Conservation (phyloP, 2,113 vertebrate species). For the Pithys albifrons region DNA sequence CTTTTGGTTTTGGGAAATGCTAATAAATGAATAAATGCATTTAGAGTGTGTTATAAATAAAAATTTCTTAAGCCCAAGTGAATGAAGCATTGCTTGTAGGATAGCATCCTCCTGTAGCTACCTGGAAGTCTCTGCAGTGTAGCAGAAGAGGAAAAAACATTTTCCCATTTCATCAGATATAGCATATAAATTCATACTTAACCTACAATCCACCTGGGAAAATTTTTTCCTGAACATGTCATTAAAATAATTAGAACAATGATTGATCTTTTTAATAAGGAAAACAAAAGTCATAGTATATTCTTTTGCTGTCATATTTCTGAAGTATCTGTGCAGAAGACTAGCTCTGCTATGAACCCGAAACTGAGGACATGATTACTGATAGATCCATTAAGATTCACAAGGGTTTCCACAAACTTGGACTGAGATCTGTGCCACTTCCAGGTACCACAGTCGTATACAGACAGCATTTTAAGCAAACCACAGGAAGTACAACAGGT, state of each 20-base stretch:
- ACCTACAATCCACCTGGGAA: background rate
- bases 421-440: background rate
- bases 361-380: background rate
- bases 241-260: background rate
- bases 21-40: slow-evolving; percentile 61
- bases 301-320: background rate
- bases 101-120: background rate
- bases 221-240: background rate
- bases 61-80: background rate
- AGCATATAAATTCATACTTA: background rate
- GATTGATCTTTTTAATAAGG: slow-evolving; percentile 19
- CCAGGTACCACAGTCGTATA: background rate
- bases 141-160: slow-evolving; percentile 2
- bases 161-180: background rate
- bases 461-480: background rate
- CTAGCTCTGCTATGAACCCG: background rate
- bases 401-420: background rate
- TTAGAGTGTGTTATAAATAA: slow-evolving; percentile 15
- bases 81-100: slow-evolving; percentile 10
- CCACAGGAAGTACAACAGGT: background rate
- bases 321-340: background rate
- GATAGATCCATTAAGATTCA: background rate
- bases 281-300: background rate
- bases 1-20: slow-evolving; percentile 1
- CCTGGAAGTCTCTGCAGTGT: background rate